phyloP scores from a whole-genome alignment of 2,888 invertebrate species.

The Lymantria dispar region DNA sequence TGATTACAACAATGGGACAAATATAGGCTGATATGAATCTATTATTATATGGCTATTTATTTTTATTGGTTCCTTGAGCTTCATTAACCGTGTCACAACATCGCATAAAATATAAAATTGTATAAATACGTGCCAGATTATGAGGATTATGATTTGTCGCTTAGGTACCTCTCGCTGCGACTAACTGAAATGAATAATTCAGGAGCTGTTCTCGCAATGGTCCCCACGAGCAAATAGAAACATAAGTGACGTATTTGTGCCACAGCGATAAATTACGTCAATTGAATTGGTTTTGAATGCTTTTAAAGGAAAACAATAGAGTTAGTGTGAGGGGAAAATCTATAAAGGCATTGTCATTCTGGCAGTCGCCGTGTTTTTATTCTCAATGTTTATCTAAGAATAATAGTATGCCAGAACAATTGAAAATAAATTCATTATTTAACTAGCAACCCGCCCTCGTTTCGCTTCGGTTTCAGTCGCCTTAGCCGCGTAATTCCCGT shows the following conservation, averaged over 20 bases:
- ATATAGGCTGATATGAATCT: too few relatives aligned
- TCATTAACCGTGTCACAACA: conserved; percentile 28
- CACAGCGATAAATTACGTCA: conserved; percentile 23
- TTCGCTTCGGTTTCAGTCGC: too few relatives aligned
- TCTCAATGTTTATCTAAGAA: too few relatives aligned
- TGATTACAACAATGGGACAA: too few relatives aligned
- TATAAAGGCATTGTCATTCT: conserved; percentile 34
- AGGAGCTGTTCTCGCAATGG: conserved; percentile 18
- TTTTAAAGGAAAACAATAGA: conserved; percentile 39
- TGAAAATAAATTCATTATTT: too few relatives aligned
- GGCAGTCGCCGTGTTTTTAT: background rate
- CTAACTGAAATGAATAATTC: conserved; percentile 37
- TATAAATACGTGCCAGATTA: conserved; percentile 25
- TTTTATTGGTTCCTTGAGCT: too few relatives aligned
- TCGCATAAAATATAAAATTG: conserved; percentile 18
- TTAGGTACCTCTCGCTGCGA: conserved; percentile 19
- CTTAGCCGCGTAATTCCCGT: too few relatives aligned
- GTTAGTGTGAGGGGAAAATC: conserved; percentile 25
- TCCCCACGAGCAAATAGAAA: conserved; percentile 32
- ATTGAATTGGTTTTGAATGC: conserved; percentile 35
- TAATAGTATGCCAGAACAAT: too few relatives aligned
- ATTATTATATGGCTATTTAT: too few relatives aligned
- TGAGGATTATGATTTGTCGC: conserved; percentile 34
- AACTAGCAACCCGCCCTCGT: too few relatives aligned
- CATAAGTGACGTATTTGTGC: conserved; percentile 30